Evolutionary conservation across 2,888 invertebrate species (phyloP), one percentile per base, ranked within the genome.

Genomic region (Hyalella azteca): DNA sequence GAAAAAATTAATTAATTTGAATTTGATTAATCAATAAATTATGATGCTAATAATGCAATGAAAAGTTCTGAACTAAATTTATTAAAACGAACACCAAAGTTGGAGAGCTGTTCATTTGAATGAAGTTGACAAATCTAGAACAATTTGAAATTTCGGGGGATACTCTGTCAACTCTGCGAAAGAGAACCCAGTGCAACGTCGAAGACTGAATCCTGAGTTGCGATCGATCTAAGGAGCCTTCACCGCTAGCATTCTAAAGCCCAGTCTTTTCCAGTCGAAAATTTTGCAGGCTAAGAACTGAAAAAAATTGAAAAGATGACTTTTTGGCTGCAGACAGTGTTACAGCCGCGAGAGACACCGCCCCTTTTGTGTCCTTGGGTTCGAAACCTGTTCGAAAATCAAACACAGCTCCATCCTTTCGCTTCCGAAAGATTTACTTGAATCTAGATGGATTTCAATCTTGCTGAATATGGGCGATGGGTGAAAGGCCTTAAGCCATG

Each of bases 361-460:
- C 66, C 66, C 19, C 66, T 66, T 66, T 36, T 36, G 66, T 66
- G 66, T 66, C 66, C 4, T 36, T 5, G 19, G 19, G 32, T n/a
- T 36, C 66, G 4, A 36, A 36, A 36, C 39, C 66, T 66, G 66
- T 29, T 7, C 13, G 66, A n/a, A 11, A 36, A 19, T 29, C 29
- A 32, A 36, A 36, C 66, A 66, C 15, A 36, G 36, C 3, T 11
- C 36, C 66, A 36, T 26, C 19, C 36, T 19, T 36, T n/a, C 32
- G 66, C 19, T 36, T n/a, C 39, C 36, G 3, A 4, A 7, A 19
- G 66, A 29, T 36, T 66, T 29, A 19, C 66, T 66, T 66, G 66
- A 66, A 36, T 66, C 13, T 66, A 66, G 36, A 66, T 66, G 66
- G 54, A n/a, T 29, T 22, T 22, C 22, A 54, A 54, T 54, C 29